phyloP scores from a whole-genome alignment of 2,888 invertebrate genomes.

The Agriopis leucophaearia region DNA sequence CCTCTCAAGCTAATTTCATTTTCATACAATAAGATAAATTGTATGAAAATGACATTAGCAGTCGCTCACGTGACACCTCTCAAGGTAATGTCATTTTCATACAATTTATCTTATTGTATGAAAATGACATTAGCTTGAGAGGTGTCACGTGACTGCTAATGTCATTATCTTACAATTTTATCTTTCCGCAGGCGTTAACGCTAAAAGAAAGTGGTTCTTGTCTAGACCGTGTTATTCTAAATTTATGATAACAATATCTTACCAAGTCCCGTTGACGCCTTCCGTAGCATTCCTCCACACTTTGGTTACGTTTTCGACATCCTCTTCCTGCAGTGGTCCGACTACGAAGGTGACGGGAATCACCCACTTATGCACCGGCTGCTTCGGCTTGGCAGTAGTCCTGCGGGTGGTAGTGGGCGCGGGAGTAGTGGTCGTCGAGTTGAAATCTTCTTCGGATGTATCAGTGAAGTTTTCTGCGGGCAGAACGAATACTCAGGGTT shows the following conservation, averaged over 20 bases:
- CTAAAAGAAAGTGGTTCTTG: no score
- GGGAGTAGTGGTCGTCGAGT: conserved; percentile 66
- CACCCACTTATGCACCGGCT: conserved; percentile 88
- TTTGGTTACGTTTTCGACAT: conserved; percentile 67
- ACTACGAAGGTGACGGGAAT: conserved; percentile 92
- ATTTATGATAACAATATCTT: background rate
- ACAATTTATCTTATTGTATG: no score
- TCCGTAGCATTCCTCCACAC: conserved; percentile 67
- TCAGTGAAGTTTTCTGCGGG: conserved; percentile 83
- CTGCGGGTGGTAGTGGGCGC: conserved; percentile 58
- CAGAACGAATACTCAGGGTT: background rate
- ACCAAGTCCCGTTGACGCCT: conserved; percentile 74
- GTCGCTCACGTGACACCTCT: no score
- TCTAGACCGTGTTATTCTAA: no score
- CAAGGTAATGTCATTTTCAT: no score
- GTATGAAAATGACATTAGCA: no score
- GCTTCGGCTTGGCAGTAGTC: conserved; percentile 60
- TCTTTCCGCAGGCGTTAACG: no score
- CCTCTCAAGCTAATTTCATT: no score
- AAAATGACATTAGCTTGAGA: no score
- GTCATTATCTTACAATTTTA: no score
- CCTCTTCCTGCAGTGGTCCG: conserved; percentile 84
- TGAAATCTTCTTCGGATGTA: conserved; percentile 69
- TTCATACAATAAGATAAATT: no score
- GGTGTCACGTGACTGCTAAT: no score